Conservation (phyloP, 2,113 vertebrate species). For the Mobula hypostoma region DNA sequence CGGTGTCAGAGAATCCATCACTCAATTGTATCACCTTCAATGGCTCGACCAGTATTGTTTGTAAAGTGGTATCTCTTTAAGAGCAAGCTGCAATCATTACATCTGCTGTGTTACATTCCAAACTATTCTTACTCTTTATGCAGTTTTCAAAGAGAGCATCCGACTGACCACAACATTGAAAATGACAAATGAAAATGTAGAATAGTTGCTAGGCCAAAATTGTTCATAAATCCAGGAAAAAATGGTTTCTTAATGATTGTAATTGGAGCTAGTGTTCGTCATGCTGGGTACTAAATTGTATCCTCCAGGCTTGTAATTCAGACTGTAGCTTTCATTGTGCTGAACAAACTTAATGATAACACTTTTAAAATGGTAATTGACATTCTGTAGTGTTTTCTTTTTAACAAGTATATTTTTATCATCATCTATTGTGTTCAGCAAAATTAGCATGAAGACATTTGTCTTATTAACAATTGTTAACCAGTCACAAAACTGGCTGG, state of each 20-base stretch:
- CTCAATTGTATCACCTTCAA: no score
- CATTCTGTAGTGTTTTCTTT: constrained; percentile 20
- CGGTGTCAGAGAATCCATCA: no score
- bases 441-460: background rate
- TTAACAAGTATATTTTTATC: background rate
- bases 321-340: background rate
- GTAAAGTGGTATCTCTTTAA: no score
- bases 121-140: no score
- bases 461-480: background rate
- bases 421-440: background rate
- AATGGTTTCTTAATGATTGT: constrained; percentile 8
- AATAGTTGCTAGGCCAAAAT: background rate
- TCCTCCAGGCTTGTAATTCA: constrained; percentile 2
- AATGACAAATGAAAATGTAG: no score
- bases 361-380: constrained; percentile 23
- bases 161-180: no score
- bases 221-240: background rate
- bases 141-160: no score
- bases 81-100: no score
- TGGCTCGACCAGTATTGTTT: no score
- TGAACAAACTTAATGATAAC: constrained; percentile 8
- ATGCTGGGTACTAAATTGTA: constrained; percentile 23
- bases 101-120: no score
- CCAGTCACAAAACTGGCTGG: background rate
- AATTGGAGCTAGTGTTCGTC: constrained; percentile 23